Evolutionary conservation across 2,888 invertebrate species (phyloP), one percentile per base, ranked within the genome.

Genomic region (Pandemis heparana): DNA sequence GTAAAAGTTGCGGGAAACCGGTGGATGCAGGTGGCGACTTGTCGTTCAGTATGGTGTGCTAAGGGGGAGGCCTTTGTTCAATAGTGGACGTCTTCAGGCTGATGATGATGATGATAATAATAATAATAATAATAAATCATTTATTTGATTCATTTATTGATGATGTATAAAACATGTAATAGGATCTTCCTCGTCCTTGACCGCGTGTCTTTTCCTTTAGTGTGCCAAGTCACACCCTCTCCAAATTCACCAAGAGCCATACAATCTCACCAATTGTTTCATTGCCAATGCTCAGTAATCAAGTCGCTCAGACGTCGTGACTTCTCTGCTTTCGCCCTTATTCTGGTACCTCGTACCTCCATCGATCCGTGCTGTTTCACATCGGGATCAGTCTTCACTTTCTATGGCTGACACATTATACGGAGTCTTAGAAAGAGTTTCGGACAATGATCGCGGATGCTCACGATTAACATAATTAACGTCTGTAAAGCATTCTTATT

Each of bases 291-390:
- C 43, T 18, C 23, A 12, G 41, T 51, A 65, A 65, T 64, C 48
- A 64, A 18, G 32, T 64, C 64, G 64, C 48, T 48, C 32, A 64
- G n/a, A 48, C n/a, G 14, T 51, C 51, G 51, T 65, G 51, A 51
- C 51, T 51, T 32, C 48, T 48, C 64, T 46, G 56, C 69, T 74
- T 74, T 74, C 70, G 74, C 74, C 74, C 74, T 74, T 74, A 70
- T 70, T 61, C 48, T 16, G 12, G 23, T 64, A 48, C 65, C 60
- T 43, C 38, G 71, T 16, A 39, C 61, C 61, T 7, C 79, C 80
- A 86, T 84, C 86, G 86, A 88, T 90, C 77, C 89, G 91, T 87
- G 88, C 92, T 89, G 88, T 80, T 92, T 91, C 87, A 87, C 91
- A 92, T 87, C 80, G 83, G 81, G 89, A 82, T 70, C 89, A 86